A percentile compares a stretch with the other conserved stretches of the same genome.
Evolutionary conservation across 2,113 vertebrate species (phyloP).

Genomic region (Phasianus colchicus): DNA sequence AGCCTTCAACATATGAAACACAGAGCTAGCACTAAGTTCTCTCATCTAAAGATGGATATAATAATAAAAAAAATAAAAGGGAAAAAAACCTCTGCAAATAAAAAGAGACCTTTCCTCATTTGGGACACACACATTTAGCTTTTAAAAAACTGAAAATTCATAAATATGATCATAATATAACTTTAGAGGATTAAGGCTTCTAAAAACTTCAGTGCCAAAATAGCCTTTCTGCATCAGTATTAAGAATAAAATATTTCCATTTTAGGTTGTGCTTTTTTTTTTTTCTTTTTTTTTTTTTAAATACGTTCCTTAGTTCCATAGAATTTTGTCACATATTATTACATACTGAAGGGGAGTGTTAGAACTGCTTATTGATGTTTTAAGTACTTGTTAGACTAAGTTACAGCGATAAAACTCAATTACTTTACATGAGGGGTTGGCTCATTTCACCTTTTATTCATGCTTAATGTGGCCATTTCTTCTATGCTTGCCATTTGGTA

Average conservation of each 20-base stretch:
- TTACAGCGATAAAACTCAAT: constrained; percentile 76
- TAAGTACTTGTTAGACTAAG: constrained; percentile 83
- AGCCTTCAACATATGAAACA: constrained; percentile 38
- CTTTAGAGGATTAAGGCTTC: constrained; percentile 80
- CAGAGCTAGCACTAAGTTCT: constrained; percentile 50
- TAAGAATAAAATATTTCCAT: constrained; percentile 71
- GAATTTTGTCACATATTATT: constrained; percentile 77
- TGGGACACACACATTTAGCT: constrained; percentile 57
- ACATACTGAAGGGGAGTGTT: constrained; percentile 72
- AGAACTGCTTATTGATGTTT: constrained; percentile 78
- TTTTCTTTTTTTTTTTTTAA: constrained; percentile 17
- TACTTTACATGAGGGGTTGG: constrained; percentile 55
- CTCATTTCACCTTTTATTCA: constrained; percentile 96
- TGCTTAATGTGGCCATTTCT: constrained; percentile 90
- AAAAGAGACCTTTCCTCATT: constrained; percentile 63
- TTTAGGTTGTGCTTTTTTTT: constrained; percentile 79
- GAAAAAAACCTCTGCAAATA: constrained; percentile 48
- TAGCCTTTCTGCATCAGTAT: constrained; percentile 76
- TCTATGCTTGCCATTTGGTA: constrained; percentile 93
- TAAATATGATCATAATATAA: constrained; percentile 53
- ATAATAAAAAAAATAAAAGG: constrained; percentile 39
- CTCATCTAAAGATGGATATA: constrained; percentile 38
- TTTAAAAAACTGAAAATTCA: constrained; percentile 70
- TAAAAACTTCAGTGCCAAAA: constrained; percentile 78
- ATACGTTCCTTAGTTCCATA: constrained; percentile 63